Percentiles rank a stretch among this genome's conserved stretches.
phyloP scores from a whole-genome alignment of 2,888 invertebrate genomes.

The Aspidiotus rigidus region DNA sequence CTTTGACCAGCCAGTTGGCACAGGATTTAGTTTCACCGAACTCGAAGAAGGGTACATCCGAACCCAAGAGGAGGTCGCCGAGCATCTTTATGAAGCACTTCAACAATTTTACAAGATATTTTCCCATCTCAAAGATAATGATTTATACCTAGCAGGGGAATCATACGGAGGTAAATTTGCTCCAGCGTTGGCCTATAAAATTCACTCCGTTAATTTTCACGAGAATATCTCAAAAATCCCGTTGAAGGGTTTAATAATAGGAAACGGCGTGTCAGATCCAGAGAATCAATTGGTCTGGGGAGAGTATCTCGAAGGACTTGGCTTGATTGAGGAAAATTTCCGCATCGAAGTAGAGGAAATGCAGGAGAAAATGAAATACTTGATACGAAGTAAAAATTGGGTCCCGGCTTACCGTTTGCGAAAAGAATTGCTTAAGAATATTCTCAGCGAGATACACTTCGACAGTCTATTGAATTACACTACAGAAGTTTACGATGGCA shows the following conservation, averaged over 20 bases:
- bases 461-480: no score
- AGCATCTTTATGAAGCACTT: conserved; percentile 65
- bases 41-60: conserved; percentile 64
- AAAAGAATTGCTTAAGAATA: no score
- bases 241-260: conserved; percentile 61
- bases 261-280: conserved; percentile 73
- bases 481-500: conserved; percentile 11
- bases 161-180: conserved; percentile 77
- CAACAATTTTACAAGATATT: conserved; percentile 77
- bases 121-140: conserved; percentile 59
- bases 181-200: conserved; percentile 66
- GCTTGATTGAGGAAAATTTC: no score
- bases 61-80: conserved; percentile 69
- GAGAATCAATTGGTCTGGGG: conserved; percentile 66
- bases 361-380: no score
- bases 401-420: no score
- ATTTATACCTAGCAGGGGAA: conserved; percentile 82
- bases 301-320: conserved; percentile 42
- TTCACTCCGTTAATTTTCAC: conserved; percentile 48
- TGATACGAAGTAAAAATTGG: no score
- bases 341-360: no score
- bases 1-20: conserved; percentile 87
- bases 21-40: conserved; percentile 83
- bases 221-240: conserved; percentile 58
- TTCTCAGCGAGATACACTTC: no score